A percentile compares a stretch with the other conserved stretches of the same genome.
phyloP scores from a whole-genome alignment of 1,140 invertebrate genomes.

The Calephelis virginiensis region DNA sequence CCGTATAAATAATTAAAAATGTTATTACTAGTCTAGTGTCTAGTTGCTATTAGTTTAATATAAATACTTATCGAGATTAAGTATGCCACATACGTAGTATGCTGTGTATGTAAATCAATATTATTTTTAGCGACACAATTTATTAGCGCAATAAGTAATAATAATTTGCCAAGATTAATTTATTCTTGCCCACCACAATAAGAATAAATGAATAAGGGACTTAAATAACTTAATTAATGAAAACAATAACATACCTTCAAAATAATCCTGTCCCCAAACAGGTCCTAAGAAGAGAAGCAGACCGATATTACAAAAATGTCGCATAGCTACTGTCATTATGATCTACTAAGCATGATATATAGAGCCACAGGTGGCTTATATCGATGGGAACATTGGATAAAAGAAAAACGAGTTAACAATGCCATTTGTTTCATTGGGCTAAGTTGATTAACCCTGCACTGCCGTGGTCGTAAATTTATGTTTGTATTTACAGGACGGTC shows the following conservation, averaged over 20 bases:
- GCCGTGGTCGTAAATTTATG: constrained; percentile 5
- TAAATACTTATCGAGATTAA: too few relatives aligned
- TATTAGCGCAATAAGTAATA: too few relatives aligned
- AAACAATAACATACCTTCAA: constrained; percentile 39
- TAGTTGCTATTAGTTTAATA: too few relatives aligned
- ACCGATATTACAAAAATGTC: constrained; percentile 16
- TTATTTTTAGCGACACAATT: too few relatives aligned
- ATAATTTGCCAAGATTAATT: too few relatives aligned
- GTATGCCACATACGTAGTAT: too few relatives aligned
- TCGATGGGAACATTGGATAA: constrained; percentile 40
- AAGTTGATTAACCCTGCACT: constrained; percentile 42
- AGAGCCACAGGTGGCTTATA: constrained; percentile 56
- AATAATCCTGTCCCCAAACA: constrained; percentile 41
- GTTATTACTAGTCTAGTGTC: too few relatives aligned
- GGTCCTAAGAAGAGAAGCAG: constrained; percentile 23
- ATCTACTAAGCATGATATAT: constrained; percentile 37
- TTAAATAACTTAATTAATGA: not conserved
- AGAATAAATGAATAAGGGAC: too few relatives aligned
- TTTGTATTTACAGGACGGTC: not conserved
- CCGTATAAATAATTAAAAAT: too few relatives aligned
- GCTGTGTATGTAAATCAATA: too few relatives aligned
- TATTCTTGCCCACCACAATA: too few relatives aligned
- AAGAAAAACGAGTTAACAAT: constrained; percentile 48
- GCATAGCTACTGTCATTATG: constrained; percentile 31
- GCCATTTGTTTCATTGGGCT: constrained; percentile 51